phyloP scores from a whole-genome alignment of 2,113 vertebrate genomes.

The Myotis yumanensis region DNA sequence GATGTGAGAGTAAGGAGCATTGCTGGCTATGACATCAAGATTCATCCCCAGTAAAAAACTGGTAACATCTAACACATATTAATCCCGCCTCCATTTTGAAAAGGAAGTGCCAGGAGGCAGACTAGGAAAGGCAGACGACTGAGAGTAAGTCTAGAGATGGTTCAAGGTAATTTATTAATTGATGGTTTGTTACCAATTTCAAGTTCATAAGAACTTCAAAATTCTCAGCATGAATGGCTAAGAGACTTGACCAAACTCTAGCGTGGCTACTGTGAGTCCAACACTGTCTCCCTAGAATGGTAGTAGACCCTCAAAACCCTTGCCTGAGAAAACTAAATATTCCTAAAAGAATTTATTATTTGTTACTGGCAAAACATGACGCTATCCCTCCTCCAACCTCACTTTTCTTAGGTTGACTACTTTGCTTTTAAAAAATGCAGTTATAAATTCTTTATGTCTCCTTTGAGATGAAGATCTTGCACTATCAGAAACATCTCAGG shows the following conservation, averaged over 20 bases:
- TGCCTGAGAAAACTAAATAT: background rate
- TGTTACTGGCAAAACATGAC: background rate
- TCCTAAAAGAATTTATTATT: background rate
- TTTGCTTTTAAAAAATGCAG: background rate
- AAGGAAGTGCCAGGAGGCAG: background rate
- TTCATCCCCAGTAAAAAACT: background rate
- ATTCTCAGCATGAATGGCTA: background rate
- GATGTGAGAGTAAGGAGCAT: background rate
- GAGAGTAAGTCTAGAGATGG: background rate
- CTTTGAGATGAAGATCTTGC: background rate
- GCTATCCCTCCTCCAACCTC: background rate
- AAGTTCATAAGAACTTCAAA: background rate
- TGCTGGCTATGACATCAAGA: background rate
- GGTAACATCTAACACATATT: background rate
- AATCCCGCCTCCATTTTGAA: background rate
- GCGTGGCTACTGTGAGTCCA: background rate
- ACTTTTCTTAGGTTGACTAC: background rate
- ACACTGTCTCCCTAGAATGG: background rate
- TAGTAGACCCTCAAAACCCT: background rate
- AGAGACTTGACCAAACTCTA: background rate
- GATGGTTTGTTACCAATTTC: background rate
- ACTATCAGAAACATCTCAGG: background rate
- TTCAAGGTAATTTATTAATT: background rate
- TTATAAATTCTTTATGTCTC: background rate
- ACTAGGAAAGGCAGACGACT: background rate